Base-by-base conservation (phyloP, 2,888 invertebrate species). In the Deilephila elpenor region DNA sequence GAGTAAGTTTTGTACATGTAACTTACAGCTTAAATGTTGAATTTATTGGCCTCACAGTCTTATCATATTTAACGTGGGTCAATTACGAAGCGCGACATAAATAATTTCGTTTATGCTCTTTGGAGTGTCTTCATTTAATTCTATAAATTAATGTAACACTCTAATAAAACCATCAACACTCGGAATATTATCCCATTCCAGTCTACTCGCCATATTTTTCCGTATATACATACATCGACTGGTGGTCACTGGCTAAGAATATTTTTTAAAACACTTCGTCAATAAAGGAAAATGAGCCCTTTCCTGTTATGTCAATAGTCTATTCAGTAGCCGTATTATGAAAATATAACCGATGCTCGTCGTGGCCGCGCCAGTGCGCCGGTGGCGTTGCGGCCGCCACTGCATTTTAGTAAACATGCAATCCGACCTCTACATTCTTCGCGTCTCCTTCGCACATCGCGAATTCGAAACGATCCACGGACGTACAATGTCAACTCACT, bases 251-350 rank as follows among this genome's bases (percentile, higher is more conserved):
- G 1, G 44, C 32, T 44, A 3, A 44, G 3, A 44, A 3, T 14
- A 44, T 25, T 67, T 67, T 51, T 67, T 25, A 25, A 51, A 67
- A 67, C 64, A 64, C 34, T 34, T 11, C 20, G 17, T 5, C 29
- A 60, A 29, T 77, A 78, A 75, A 77, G 79, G 83, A 80, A 80
- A 78, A 77, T 78, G 82, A 85, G 82, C 82, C 84, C 81, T 86
- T 88, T 86, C 88, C 86, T 88, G 89, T 88, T 88, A 87, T 89
- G 84, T 81, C 84, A 84, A 80, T 80, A 67, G 59, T 72, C 82
- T 82, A 88, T 89, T 88, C 83, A 85, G 81, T 79, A 79, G 79
- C 77, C 79, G 82, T 91, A 88, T 92, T 92, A 91, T 91, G 91
- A 90, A 91, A 91, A 91, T 89, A 91, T 83, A 87, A 85, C 84